These are phyloP conservation scores for Calephelis perditalis DNA, from an alignment of 2,888 invertebrate genomes.

Conservation along the genomic window DNA sequence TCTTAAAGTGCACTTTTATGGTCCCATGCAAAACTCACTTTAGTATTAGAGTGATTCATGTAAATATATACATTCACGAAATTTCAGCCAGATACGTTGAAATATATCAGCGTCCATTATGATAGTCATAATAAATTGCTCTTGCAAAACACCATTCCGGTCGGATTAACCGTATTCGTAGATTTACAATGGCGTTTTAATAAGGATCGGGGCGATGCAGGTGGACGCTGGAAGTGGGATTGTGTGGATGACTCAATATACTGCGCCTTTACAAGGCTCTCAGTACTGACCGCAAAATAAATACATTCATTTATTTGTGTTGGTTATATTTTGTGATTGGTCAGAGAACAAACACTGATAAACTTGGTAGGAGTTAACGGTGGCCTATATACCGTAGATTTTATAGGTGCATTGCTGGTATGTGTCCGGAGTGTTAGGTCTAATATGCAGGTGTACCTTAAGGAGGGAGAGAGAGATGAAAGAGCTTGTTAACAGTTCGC, in stretches of 20 bases:
- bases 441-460: too few species aligned
- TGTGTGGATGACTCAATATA: conserved; percentile 28
- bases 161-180: conserved; percentile 12
- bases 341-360: too few species aligned
- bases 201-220: conserved; percentile 15
- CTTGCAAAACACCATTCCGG: conserved; percentile 13
- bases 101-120: neutral
- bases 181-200: conserved; percentile 14
- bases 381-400: too few species aligned
- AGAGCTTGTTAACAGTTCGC: too few species aligned
- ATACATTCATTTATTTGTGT: neutral
- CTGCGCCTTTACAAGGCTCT: conserved; percentile 15
- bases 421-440: too few species aligned
- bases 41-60: too few species aligned
- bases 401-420: too few species aligned
- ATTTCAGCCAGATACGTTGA: neutral
- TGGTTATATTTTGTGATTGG: too few species aligned
- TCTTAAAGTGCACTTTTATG: too few species aligned
- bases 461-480: too few species aligned
- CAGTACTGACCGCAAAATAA: conserved; percentile 24
- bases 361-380: too few species aligned
- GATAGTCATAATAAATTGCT: conserved; percentile 6
- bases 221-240: conserved; percentile 9
- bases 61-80: conserved; percentile 5
- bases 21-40: too few species aligned